These are phyloP conservation scores for Brachionus rubens DNA, from an alignment of 1,140 invertebrate genomes.

Conservation along the genomic window DNA sequence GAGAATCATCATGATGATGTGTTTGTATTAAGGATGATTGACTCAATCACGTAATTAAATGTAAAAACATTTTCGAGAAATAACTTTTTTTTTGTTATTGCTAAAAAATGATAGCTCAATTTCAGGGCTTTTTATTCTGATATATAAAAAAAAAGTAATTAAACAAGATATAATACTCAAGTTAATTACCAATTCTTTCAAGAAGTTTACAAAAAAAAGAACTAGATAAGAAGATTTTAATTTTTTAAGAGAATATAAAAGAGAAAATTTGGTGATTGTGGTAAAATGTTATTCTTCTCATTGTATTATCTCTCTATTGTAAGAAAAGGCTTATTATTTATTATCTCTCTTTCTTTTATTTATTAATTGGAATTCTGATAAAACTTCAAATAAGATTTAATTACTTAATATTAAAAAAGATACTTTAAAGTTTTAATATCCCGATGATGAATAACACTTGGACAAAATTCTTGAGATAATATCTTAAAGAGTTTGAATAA, in stretches of 20 bases:
- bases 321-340: not conserved
- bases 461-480: not conserved
- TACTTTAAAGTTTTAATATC: slow-evolving; percentile 14
- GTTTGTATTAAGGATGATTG: too few species aligned
- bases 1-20: too few species aligned
- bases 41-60: too few species aligned
- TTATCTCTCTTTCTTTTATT: not conserved
- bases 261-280: slow-evolving; percentile 30
- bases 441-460: not conserved
- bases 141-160: not conserved
- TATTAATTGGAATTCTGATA: too few species aligned
- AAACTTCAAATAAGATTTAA: not conserved
- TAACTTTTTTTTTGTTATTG: too few species aligned
- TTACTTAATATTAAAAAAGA: not conserved
- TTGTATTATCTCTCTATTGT: not conserved
- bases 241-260: not conserved
- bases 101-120: too few species aligned
- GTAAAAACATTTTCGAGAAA: too few species aligned
- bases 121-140: too few species aligned
- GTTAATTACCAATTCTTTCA: slow-evolving; percentile 14
- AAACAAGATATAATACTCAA: not conserved
- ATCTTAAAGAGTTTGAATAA: not conserved
- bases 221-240: slow-evolving; percentile 28
- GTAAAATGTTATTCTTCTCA: not conserved
- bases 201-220: not conserved